phyloP scores from a whole-genome alignment of 2,888 invertebrate species.

The Charanyca ferruginea region DNA sequence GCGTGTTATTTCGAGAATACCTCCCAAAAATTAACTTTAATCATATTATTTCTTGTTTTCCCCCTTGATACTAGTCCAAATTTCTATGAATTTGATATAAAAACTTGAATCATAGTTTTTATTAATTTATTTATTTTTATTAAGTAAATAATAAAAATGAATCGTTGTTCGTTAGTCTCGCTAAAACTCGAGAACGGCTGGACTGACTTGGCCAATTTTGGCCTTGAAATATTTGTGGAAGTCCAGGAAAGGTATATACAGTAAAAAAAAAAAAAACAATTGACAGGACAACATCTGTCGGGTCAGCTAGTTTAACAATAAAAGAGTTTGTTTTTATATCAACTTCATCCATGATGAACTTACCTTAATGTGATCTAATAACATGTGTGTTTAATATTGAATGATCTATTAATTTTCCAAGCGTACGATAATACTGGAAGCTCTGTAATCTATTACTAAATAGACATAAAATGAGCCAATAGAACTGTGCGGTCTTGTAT shows the following conservation, averaged over 20 bases:
- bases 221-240: no score
- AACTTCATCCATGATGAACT: constrained; percentile 66
- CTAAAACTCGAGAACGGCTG: no score
- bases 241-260: no score
- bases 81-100: constrained; percentile 74
- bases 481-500: constrained; percentile 77
- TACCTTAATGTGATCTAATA: constrained; percentile 53
- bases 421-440: constrained; percentile 80
- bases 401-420: constrained; percentile 78
- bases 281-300: no score
- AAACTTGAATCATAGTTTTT: constrained; percentile 64
- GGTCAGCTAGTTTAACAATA: neutral
- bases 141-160: no score
- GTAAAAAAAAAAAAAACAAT: no score
- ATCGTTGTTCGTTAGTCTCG: no score
- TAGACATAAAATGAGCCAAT: constrained; percentile 66
- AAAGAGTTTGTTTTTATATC: constrained; percentile 70
- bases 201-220: no score
- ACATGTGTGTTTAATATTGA: constrained; percentile 70
- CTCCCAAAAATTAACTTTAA: constrained; percentile 66
- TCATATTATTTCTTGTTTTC: constrained; percentile 29
- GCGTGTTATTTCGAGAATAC: constrained; percentile 77
- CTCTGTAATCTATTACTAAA: constrained; percentile 70
- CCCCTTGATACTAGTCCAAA: constrained; percentile 27
- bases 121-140: no score